Evolutionary conservation across 2,888 invertebrate species (phyloP).

Genomic region (Exephanes ischioxanthus): DNA sequence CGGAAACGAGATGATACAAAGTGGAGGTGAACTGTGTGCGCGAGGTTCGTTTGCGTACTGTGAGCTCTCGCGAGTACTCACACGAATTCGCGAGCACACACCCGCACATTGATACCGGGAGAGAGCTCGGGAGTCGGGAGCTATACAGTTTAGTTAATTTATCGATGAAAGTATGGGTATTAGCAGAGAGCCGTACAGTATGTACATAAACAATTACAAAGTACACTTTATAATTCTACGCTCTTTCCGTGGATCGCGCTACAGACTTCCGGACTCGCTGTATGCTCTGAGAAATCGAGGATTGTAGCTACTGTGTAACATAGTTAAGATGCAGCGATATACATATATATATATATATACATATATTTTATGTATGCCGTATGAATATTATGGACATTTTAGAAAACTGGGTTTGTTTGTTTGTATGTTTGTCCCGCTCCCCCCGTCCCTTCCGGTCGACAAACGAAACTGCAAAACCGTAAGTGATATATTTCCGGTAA

Average conservation of each 20-base stretch:
- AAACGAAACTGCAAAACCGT: too few species aligned
- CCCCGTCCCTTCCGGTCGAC: too few species aligned
- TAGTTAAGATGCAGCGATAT: background rate
- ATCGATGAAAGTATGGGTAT: constrained; percentile 4
- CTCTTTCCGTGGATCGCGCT: background rate
- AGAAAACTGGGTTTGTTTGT: too few species aligned
- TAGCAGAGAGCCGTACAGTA: background rate
- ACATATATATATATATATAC: background rate
- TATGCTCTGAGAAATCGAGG: background rate
- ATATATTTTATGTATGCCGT: background rate
- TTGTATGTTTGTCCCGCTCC: too few species aligned
- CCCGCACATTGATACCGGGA: background rate
- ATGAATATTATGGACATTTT: too few species aligned
- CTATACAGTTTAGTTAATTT: constrained; percentile 6
- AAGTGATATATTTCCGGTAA: too few species aligned
- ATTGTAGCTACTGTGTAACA: background rate
- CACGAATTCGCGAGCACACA: background rate
- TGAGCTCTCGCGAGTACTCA: background rate
- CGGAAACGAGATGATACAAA: constrained; percentile 26
- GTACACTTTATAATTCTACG: too few species aligned
- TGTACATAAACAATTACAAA: background rate
- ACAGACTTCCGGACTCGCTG: background rate
- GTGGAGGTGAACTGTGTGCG: background rate
- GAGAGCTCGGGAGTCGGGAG: background rate
- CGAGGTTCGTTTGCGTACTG: background rate